Percentiles rank a stretch among this genome's conserved stretches.
Evolutionary conservation across 1,140 invertebrate species (phyloP).

Genomic region (Lasioglossum albipes): DNA sequence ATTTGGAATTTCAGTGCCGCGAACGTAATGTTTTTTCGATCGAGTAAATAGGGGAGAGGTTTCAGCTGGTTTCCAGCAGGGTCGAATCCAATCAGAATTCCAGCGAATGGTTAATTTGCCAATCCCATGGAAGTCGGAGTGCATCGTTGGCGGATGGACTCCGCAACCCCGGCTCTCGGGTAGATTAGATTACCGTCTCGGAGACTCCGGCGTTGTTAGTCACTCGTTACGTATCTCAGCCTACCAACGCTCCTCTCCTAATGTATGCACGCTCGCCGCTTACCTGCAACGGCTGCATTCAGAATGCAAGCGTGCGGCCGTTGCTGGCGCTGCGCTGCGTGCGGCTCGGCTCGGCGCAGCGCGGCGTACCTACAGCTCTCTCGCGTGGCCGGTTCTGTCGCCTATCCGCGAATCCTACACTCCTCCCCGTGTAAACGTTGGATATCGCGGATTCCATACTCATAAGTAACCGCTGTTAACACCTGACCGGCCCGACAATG

Average conservation of each 20-base stretch:
- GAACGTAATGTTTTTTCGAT: no score
- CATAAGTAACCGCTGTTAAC: conserved; percentile 47
- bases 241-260: conserved; percentile 35
- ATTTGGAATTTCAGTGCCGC: no score
- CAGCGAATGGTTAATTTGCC: neutral
- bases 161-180: neutral
- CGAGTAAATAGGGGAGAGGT: no score
- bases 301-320: neutral
- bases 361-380: conserved; percentile 9
- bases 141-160: neutral
- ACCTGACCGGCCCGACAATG: conserved; percentile 33
- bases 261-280: conserved; percentile 42
- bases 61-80: no score
- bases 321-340: conserved; percentile 20
- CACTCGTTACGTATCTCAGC: conserved; percentile 40
- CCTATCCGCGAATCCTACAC: conserved; percentile 36
- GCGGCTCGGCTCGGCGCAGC: neutral
- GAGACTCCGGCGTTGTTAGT: conserved; percentile 51
- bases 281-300: conserved; percentile 41
- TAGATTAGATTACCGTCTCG: conserved; percentile 59
- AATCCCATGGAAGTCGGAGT: neutral
- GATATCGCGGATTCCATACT: conserved; percentile 35
- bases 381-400: conserved; percentile 25
- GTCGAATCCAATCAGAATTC: neutral
- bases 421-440: conserved; percentile 23